Evolutionary conservation across 2,113 vertebrate genomes (phyloP).

Genomic region (Epinephelus fuscoguttatus): DNA sequence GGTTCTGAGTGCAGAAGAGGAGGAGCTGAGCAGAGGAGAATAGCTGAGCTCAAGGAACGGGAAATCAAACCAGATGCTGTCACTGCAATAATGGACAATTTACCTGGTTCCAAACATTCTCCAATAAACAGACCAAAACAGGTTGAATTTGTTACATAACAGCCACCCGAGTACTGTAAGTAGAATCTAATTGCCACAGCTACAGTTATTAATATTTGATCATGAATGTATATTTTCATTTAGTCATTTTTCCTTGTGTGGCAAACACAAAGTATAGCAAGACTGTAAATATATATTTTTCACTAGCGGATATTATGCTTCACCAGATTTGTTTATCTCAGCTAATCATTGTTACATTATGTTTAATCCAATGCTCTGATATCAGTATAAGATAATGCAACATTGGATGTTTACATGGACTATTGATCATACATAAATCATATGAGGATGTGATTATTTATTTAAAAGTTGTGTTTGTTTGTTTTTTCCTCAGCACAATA

Average conservation of each 20-base stretch:
- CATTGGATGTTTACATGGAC: constrained; percentile 21
- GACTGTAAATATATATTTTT: constrained; percentile 1
- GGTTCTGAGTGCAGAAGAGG: constrained; percentile 67
- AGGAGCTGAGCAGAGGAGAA: constrained; percentile 40
- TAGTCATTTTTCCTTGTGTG: background rate
- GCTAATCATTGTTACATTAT: background rate
- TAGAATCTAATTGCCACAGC: background rate
- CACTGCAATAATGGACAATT: constrained; percentile 61
- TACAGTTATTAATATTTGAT: background rate
- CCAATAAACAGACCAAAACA: constrained; percentile 55
- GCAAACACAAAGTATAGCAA: background rate
- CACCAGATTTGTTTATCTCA: background rate
- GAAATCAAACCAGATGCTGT: constrained; percentile 67
- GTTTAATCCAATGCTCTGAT: constrained; percentile 9
- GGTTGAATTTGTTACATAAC: constrained; percentile 77
- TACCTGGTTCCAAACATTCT: constrained; percentile 50
- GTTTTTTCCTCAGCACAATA: background rate
- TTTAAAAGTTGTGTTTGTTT: background rate
- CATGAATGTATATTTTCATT: constrained; percentile 27
- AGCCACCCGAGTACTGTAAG: background rate
- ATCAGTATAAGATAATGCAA: constrained; percentile 20
- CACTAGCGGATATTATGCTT: background rate
- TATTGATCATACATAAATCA: background rate
- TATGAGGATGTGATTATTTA: background rate
- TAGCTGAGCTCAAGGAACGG: constrained; percentile 2